These are phyloP conservation scores for Tetragnatha versicolor DNA, from an alignment of 1,140 invertebrate genomes.

Conservation along the genomic window DNA sequence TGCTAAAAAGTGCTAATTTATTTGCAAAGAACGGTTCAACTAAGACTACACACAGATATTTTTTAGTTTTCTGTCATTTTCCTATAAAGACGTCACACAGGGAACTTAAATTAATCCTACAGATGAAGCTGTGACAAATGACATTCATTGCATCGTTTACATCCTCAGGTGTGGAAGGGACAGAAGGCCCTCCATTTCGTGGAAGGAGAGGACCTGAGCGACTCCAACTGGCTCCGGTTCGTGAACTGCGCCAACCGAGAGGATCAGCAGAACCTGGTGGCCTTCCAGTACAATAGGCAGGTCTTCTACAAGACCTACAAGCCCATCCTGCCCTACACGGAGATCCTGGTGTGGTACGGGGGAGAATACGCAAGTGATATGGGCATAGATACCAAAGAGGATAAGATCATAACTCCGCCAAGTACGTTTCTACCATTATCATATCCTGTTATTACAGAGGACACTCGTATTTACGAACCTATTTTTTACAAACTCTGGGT, in stretches of 20 bases:
- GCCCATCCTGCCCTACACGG: slow-evolving; percentile 65
- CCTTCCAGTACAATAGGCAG: slow-evolving; percentile 68
- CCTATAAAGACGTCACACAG: no score
- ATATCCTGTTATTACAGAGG: not conserved
- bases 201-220: not conserved
- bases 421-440: not conserved
- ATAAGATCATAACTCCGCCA: no score
- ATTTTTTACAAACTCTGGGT: no score
- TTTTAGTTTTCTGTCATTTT: no score
- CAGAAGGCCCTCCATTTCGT: not conserved
- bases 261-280: slow-evolving; percentile 69
- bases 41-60: not conserved
- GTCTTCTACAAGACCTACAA: slow-evolving; percentile 69
- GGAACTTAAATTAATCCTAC: no score
- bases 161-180: not conserved
- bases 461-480: no score
- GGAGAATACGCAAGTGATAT: slow-evolving; percentile 17
- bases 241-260: slow-evolving; percentile 69
- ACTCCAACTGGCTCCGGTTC: slow-evolving; percentile 71
- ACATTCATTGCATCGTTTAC: no score
- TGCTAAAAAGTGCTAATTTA: no score
- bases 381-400: not conserved
- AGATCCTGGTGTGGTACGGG: slow-evolving; percentile 63
- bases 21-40: not conserved
- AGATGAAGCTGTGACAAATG: no score